These are phyloP conservation scores for Colaptes auratus DNA, from an alignment of 2,113 vertebrate genomes.

Conservation along the genomic window DNA sequence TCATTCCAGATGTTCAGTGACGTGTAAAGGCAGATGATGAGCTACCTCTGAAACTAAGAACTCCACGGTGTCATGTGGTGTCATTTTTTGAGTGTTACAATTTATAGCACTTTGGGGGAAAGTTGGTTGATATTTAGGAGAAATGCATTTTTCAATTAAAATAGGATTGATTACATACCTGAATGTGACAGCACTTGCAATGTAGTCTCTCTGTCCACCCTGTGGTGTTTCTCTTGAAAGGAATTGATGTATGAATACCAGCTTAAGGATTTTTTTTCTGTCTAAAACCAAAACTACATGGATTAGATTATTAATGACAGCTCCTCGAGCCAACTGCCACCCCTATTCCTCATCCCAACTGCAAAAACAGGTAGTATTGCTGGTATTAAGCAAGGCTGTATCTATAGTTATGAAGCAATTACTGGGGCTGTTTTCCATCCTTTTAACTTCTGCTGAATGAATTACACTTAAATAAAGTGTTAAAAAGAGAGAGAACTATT, in stretches of 20 bases:
- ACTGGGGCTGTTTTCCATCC: neutral
- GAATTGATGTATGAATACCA: neutral
- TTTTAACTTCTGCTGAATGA: neutral
- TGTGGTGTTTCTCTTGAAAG: neutral
- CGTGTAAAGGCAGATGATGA: neutral
- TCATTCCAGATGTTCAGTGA: neutral
- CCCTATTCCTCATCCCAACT: neutral
- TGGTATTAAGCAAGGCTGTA: neutral
- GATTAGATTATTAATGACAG: neutral
- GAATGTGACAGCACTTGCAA: neutral
- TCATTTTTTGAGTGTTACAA: neutral
- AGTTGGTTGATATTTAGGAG: neutral
- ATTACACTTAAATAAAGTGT: neutral
- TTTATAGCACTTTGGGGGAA: neutral
- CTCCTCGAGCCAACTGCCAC: neutral
- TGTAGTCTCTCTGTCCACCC: neutral
- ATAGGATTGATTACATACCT: neutral
- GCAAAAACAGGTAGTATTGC: neutral
- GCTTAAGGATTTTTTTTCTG: neutral
- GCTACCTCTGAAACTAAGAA: neutral
- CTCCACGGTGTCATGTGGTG: neutral
- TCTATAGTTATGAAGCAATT: neutral
- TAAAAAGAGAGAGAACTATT: neutral
- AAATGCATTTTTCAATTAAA: neutral
- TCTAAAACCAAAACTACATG: neutral